These are phyloP conservation scores for Butorides virescens DNA, from an alignment of 2,113 vertebrate species.

Conservation along the genomic window DNA sequence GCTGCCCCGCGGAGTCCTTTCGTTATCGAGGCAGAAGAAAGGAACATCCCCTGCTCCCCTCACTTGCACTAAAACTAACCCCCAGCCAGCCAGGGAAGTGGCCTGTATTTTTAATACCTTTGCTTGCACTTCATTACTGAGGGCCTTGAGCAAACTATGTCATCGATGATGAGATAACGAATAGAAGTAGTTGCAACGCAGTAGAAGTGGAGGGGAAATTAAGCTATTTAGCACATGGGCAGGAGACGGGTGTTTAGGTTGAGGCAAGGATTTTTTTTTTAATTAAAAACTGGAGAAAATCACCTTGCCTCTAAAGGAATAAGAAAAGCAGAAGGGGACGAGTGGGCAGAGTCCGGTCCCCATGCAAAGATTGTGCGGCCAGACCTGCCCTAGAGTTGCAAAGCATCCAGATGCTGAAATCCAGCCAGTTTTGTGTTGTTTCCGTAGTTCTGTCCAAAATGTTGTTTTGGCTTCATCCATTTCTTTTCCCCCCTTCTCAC, in stretches of 20 bases:
- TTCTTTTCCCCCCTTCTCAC: neutral
- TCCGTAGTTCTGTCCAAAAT: neutral
- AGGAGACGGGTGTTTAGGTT: neutral
- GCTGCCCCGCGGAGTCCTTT: neutral
- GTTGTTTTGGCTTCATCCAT: neutral
- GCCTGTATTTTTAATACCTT: neutral
- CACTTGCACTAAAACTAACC: neutral
- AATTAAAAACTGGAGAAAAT: slow-evolving; percentile 21
- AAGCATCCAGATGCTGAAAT: neutral
- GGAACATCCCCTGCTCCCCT: neutral
- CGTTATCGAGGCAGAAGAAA: neutral
- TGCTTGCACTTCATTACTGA: neutral
- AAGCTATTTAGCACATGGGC: neutral
- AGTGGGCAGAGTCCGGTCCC: neutral
- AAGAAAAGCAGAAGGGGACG: neutral
- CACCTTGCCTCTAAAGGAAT: neutral
- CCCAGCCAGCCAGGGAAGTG: neutral
- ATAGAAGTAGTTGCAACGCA: neutral
- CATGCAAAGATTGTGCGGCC: neutral
- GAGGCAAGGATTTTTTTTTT: neutral
- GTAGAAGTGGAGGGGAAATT: neutral
- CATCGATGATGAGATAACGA: neutral
- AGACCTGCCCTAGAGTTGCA: slow-evolving; percentile 4
- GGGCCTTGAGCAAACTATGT: neutral
- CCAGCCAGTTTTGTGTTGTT: neutral